phyloP scores from a whole-genome alignment of 1,140 invertebrate species.

The Pristionchus pacificus region DNA sequence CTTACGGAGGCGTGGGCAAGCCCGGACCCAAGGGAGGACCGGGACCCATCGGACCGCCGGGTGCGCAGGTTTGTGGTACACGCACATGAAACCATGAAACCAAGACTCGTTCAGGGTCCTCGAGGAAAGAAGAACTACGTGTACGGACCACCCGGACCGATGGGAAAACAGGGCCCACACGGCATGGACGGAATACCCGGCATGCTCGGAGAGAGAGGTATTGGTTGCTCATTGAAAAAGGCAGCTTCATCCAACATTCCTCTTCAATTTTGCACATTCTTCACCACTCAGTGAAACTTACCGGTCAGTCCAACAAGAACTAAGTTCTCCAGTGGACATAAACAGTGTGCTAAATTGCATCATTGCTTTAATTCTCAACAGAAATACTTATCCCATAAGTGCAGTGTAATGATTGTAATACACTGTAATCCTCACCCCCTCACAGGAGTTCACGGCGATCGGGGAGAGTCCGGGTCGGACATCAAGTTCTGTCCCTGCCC shows the following conservation, averaged over 20 bases:
- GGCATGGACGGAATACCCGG: slow-evolving; percentile 34
- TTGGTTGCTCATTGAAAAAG: not conserved
- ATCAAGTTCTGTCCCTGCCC: slow-evolving; percentile 39
- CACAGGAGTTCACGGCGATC: slow-evolving; percentile 10
- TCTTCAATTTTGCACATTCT: no score
- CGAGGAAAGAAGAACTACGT: slow-evolving; percentile 36
- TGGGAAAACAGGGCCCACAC: slow-evolving; percentile 18
- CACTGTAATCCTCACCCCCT: not conserved
- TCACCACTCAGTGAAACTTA: no score
- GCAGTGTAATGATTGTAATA: no score
- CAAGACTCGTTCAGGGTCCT: no score
- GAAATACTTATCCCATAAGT: no score
- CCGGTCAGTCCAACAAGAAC: no score
- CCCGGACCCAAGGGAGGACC: slow-evolving; percentile 30
- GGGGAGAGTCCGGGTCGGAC: slow-evolving; percentile 26
- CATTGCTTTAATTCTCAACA: no score
- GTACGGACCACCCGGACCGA: slow-evolving; percentile 27
- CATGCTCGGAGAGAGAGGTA: slow-evolving; percentile 22
- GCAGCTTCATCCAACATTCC: not conserved
- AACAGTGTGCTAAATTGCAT: no score
- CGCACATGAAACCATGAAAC: no score
- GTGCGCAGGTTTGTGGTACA: no score
- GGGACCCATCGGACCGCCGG: slow-evolving; percentile 33
- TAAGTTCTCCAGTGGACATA: no score
- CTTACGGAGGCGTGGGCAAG: slow-evolving; percentile 24